Conservation (phyloP, 2,113 vertebrate genomes). For the Tretioscincus oriximinensis region DNA sequence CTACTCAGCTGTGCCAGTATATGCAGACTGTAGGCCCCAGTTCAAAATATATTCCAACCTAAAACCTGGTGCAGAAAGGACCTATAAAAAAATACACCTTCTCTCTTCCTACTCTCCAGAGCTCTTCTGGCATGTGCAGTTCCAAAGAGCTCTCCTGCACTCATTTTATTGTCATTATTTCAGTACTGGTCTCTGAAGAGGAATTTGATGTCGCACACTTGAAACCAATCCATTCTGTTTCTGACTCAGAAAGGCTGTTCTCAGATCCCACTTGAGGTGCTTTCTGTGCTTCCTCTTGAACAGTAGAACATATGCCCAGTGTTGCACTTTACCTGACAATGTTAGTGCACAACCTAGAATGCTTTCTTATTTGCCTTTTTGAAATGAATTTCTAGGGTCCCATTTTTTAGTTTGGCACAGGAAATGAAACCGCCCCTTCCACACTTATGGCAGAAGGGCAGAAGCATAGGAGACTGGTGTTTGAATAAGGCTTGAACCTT, state of each 20-base stretch:
- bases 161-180: neutral
- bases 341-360: too few species aligned
- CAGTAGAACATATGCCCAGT: neutral
- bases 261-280: neutral
- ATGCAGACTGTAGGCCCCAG: too few species aligned
- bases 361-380: neutral
- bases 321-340: constrained; percentile 3
- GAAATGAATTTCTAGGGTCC: neutral
- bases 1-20: too few species aligned
- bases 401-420: neutral
- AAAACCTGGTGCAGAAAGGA: constrained; percentile 44
- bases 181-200: neutral
- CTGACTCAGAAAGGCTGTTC: neutral
- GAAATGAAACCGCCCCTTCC: too few species aligned
- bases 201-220: neutral
- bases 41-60: neutral
- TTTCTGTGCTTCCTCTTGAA: neutral
- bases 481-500: too few species aligned
- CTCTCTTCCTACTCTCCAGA: neutral
- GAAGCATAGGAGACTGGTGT: too few species aligned
- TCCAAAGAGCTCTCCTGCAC: too few species aligned
- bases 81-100: constrained; percentile 42
- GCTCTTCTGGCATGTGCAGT: neutral
- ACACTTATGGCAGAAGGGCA: too few species aligned
- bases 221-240: neutral